Conservation (phyloP, 53 echinoderm and acorn worm genomes). For the Zoroaster sp. region DNA sequence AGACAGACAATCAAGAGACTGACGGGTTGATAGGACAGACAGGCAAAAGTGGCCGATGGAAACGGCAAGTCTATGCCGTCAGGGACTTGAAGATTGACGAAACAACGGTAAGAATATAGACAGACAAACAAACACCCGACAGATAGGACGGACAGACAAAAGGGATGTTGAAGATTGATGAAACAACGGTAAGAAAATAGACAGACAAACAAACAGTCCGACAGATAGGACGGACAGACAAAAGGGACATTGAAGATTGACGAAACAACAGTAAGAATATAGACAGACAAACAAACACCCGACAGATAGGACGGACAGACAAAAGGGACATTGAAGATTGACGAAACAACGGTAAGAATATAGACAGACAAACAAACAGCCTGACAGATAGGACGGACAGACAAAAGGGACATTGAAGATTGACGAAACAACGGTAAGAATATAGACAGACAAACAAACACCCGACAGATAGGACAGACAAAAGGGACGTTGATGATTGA, state of each 20-base stretch:
- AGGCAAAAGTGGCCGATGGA: constrained; percentile 59
- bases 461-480: too few species aligned
- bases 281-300: too few species aligned
- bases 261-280: too few species aligned
- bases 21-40: too few species aligned
- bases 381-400: not conserved
- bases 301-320: too few species aligned
- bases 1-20: not conserved
- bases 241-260: too few species aligned
- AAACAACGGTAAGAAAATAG: not conserved
- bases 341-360: too few species aligned
- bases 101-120: not conserved
- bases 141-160: too few species aligned
- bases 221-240: too few species aligned
- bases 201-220: not conserved
- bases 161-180: not conserved
- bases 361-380: not conserved
- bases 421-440: constrained; percentile 62
- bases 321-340: not conserved
- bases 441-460: too few species aligned
- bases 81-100: too few species aligned
- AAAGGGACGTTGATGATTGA: too few species aligned
- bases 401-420: constrained; percentile 63
- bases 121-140: not conserved
- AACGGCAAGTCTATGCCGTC: constrained; percentile 75